Evolutionary conservation across 2,113 vertebrate genomes (phyloP).

Genomic region (Amphiprion ocellaris): DNA sequence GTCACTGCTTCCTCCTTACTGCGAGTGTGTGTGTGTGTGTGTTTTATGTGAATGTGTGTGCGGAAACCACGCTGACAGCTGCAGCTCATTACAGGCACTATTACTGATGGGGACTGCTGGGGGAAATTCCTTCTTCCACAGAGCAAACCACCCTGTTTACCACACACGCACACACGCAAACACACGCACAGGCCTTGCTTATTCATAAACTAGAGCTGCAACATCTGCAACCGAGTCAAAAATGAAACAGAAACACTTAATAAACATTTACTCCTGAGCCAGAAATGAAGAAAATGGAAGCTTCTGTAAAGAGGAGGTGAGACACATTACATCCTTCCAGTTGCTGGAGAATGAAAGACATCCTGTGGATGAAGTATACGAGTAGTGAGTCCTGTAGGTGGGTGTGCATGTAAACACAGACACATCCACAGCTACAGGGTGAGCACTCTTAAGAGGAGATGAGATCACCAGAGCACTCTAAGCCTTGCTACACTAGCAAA

Average conservation of each 20-base stretch:
- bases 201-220: constrained; percentile 89
- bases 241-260: constrained; percentile 63
- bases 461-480: constrained; percentile 74
- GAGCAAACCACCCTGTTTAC: constrained; percentile 81
- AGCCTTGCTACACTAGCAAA: constrained; percentile 66
- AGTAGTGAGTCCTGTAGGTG: constrained; percentile 11
- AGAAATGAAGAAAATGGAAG: constrained; percentile 70
- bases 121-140: constrained; percentile 82
- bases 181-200: constrained; percentile 61
- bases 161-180: constrained; percentile 56
- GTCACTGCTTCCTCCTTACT: constrained; percentile 80
- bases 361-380: constrained; percentile 60
- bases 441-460: constrained; percentile 75
- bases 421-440: constrained; percentile 62
- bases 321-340: constrained; percentile 23
- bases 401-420: constrained; percentile 40
- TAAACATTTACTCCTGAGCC: constrained; percentile 89
- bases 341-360: constrained; percentile 21
- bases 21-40: constrained; percentile 56
- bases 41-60: constrained; percentile 58
- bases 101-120: constrained; percentile 84
- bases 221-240: constrained; percentile 89
- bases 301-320: constrained; percentile 13
- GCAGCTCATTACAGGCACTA: constrained; percentile 84
- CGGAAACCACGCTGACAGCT: constrained; percentile 82